phyloP scores from a whole-genome alignment of 2,113 vertebrate species.

The Deroptyus accipitrinus region DNA sequence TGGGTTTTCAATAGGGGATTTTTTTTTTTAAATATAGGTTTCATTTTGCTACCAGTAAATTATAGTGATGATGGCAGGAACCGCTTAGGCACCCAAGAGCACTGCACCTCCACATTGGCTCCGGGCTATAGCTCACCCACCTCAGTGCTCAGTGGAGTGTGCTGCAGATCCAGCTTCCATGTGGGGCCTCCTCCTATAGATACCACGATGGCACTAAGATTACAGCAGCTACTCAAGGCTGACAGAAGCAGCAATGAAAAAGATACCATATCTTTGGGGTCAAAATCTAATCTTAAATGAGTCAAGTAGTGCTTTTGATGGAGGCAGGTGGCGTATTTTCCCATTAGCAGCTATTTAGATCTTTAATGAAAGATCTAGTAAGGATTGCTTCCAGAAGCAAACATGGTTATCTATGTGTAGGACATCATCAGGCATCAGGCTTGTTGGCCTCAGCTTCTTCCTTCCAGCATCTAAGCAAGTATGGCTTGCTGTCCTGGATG shows the following conservation, averaged over 20 bases:
- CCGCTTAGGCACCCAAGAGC: background rate
- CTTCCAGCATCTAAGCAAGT: background rate
- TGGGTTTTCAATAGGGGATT: background rate
- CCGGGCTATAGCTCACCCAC: background rate
- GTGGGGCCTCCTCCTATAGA: background rate
- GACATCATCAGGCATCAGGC: background rate
- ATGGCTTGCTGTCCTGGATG: background rate
- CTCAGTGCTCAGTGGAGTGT: background rate
- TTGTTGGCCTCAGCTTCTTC: background rate
- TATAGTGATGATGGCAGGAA: background rate
- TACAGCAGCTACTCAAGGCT: background rate
- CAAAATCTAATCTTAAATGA: background rate
- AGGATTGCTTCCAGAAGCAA: background rate
- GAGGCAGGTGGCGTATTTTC: background rate
- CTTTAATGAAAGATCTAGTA: background rate
- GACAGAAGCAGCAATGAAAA: background rate
- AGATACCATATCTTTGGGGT: background rate
- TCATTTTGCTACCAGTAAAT: background rate
- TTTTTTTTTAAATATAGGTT: background rate
- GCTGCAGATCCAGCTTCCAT: rapidly evolving
- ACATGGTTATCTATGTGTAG: background rate
- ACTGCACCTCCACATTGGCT: background rate
- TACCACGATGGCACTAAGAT: rapidly evolving
- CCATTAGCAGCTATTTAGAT: background rate
- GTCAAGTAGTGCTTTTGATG: background rate